Evolutionary conservation across 1,140 invertebrate species (phyloP).

Genomic region (Drosophila pallidifrons): DNA sequence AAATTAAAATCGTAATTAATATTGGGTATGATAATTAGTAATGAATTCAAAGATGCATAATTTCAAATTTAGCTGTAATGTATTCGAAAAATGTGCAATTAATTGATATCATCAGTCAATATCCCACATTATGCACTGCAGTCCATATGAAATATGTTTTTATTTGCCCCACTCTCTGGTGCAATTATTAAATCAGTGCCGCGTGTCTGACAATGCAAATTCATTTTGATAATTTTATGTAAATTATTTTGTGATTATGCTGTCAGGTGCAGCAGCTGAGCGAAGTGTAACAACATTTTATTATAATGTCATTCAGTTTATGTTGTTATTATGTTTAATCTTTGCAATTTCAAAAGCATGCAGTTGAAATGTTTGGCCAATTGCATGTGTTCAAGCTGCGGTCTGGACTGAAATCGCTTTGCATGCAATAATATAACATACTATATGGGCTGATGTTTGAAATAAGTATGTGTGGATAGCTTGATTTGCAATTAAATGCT

Average conservation of each 20-base stretch:
- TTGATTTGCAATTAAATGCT: constrained; percentile 8
- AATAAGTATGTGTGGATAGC: constrained; percentile 3
- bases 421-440: not conserved
- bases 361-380: constrained; percentile 58
- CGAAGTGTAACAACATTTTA: constrained; percentile 51
- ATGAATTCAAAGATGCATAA: not conserved
- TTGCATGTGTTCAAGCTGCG: constrained; percentile 36
- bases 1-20: not conserved
- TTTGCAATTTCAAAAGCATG: constrained; percentile 46
- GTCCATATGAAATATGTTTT: not conserved
- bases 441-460: not conserved
- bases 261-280: constrained; percentile 55
- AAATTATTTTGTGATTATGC: constrained; percentile 74
- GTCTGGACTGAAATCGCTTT: not conserved
- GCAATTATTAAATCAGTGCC: constrained; percentile 26
- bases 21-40: not conserved
- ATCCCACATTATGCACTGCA: not conserved
- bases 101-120: constrained; percentile 5
- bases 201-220: constrained; percentile 50
- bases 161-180: not conserved
- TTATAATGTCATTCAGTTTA: constrained; percentile 50
- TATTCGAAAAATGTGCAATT: not conserved
- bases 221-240: constrained; percentile 66
- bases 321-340: constrained; percentile 66
- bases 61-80: not conserved